phyloP scores from a whole-genome alignment of 2,113 vertebrate species.

The Gymnogyps californianus region DNA sequence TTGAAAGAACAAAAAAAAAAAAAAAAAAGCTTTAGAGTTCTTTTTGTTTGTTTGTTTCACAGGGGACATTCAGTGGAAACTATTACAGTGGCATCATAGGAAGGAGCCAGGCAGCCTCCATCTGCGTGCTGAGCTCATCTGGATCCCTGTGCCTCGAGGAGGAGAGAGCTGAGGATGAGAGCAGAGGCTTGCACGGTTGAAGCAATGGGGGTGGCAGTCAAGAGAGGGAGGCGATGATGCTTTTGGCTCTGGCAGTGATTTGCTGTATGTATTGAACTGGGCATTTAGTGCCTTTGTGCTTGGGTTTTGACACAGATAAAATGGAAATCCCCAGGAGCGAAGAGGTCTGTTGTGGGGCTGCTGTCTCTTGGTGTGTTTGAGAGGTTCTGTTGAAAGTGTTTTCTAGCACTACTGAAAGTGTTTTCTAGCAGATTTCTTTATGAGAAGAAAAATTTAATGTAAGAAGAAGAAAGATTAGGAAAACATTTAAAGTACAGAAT shows the following conservation, averaged over 20 bases:
- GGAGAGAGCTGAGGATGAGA: fast-evolving
- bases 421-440: background rate
- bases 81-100: background rate
- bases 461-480: background rate
- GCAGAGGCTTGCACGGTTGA: fast-evolving
- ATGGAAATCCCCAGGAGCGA: background rate
- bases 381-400: background rate
- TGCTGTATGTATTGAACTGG: background rate
- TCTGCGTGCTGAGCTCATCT: background rate
- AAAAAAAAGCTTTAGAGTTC: background rate
- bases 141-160: background rate
- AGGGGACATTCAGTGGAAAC: background rate
- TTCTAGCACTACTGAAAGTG: background rate
- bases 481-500: background rate
- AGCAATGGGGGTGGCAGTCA: background rate
- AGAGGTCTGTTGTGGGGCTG: background rate
- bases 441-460: background rate
- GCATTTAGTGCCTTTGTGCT: background rate
- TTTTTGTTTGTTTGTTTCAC: background rate
- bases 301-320: background rate
- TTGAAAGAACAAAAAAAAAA: background rate
- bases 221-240: background rate
- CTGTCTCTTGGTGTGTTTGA: background rate
- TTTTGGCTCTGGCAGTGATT: background rate
- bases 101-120: background rate